These are phyloP conservation scores for sheep (Ovis aries) DNA, from an alignment of 2,113 vertebrate species.

Conservation along the genomic window ARS-UI_Ramb_v3.0 NC_056071.1:10516001-10516500, in stretches of 20 bases:
- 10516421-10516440: neutral
- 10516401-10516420: neutral
- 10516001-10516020: neutral
- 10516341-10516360: neutral
- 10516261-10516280: neutral
- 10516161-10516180: constrained; percentile 41
- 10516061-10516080: constrained; percentile 56
- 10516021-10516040: constrained; percentile 49
- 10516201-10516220: constrained; percentile 5
- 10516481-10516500: neutral
- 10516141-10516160: constrained; percentile 64
- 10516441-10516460: neutral
- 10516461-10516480: neutral
- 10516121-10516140: constrained; percentile 53
- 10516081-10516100: constrained; percentile 64
- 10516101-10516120: constrained; percentile 44
- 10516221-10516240: constrained; percentile 48
- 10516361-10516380: neutral
- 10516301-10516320: neutral
- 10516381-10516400: neutral
- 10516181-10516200: constrained; percentile 30
- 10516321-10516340: neutral
- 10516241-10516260: constrained; percentile 25
- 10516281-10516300: neutral
- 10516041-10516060: constrained; percentile 32